phyloP scores from a whole-genome alignment of 2,113 vertebrate genomes.

The Noturus placidus region DNA sequence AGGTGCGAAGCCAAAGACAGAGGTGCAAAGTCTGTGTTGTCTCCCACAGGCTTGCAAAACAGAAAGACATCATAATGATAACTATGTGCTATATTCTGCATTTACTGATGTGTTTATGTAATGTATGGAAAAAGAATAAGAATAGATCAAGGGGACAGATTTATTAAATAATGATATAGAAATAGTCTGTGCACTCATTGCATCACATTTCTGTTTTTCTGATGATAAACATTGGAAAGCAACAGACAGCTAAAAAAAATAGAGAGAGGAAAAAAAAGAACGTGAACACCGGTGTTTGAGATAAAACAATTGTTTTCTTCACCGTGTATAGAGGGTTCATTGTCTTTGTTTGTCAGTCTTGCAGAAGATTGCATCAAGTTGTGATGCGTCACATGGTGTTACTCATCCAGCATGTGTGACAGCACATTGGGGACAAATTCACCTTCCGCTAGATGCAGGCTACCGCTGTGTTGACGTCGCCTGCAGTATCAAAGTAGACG shows the following conservation, averaged over 20 bases:
- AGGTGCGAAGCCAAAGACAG: conserved; percentile 45
- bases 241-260: neutral
- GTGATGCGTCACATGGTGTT: conserved; percentile 19
- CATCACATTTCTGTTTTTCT: neutral
- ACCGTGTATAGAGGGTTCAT: conserved; percentile 27
- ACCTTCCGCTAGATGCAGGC: conserved; percentile 15
- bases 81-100: neutral
- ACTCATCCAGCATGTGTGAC: conserved; percentile 27
- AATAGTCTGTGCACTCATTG: neutral
- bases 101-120: conserved; percentile 4
- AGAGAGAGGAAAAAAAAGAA: neutral
- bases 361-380: conserved; percentile 52
- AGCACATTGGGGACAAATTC: conserved; percentile 33
- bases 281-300: neutral
- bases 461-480: neutral
- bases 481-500: neutral
- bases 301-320: conserved; percentile 9
- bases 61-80: neutral
- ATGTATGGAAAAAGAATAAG: neutral
- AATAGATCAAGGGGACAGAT: conserved; percentile 26
- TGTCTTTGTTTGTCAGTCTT: conserved; percentile 45
- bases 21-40: conserved; percentile 27
- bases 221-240: conserved; percentile 10
- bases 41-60: conserved; percentile 34
- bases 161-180: neutral